These are phyloP conservation scores for Melanophora roralis DNA, from an alignment of 2,888 invertebrate genomes.

Conservation along the genomic window DNA sequence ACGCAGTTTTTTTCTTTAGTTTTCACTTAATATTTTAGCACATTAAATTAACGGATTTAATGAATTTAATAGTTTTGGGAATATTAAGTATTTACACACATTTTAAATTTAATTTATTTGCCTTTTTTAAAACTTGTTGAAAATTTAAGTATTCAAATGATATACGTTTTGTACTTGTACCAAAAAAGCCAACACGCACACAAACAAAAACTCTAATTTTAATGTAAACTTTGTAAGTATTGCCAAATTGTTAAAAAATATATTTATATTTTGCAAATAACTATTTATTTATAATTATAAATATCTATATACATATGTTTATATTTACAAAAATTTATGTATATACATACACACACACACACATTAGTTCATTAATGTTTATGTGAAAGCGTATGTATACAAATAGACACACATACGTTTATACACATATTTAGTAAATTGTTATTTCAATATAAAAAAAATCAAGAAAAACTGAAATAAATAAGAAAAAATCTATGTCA, in stretches of 20 bases:
- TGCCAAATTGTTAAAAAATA: slow-evolving; percentile 32
- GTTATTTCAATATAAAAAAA: too few species aligned
- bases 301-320: background rate
- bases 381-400: background rate
- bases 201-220: background rate
- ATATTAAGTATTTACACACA: background rate
- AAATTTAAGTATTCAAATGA: slow-evolving; percentile 19
- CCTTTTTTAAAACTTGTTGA: background rate
- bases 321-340: background rate
- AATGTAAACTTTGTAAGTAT: slow-evolving; percentile 27
- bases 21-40: background rate
- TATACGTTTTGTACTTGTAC: slow-evolving; percentile 1
- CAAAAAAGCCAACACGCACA: too few species aligned
- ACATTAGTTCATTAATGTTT: background rate
- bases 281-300: background rate
- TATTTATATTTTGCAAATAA: slow-evolving; percentile 32
- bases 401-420: background rate
- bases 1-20: too few species aligned
- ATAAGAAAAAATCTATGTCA: slow-evolving; percentile 57
- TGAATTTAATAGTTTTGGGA: slow-evolving; percentile 10
- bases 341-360: background rate
- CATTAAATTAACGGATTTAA: slow-evolving; percentile 8
- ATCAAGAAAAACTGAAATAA: slow-evolving; percentile 30
- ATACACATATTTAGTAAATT: too few species aligned
- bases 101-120: background rate